These are phyloP conservation scores for Antechinus flavipes DNA, from an alignment of 2,113 vertebrate species.

Conservation along the genomic window DNA sequence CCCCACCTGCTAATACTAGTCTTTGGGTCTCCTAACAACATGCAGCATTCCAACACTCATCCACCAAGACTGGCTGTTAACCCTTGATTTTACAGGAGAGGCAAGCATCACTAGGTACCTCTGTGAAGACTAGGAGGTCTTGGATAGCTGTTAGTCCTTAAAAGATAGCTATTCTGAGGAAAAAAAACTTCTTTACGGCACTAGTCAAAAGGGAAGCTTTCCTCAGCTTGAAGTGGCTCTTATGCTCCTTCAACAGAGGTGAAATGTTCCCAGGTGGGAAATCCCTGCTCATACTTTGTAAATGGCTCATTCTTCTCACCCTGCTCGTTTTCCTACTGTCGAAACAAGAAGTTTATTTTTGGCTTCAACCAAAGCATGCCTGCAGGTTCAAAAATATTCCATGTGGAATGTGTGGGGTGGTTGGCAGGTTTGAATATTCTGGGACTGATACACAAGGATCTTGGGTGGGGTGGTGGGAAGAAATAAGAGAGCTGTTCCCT, in stretches of 20 bases:
- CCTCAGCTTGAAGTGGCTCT: slow-evolving; percentile 19
- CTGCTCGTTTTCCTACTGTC: slow-evolving; percentile 57
- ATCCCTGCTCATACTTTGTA: slow-evolving; percentile 4
- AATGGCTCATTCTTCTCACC: slow-evolving; percentile 4
- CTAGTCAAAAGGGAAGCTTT: rapidly evolving
- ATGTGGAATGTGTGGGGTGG: slow-evolving; percentile 24
- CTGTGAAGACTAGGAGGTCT: background rate
- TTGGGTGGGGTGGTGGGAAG: background rate
- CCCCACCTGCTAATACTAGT: background rate
- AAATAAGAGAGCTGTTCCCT: background rate
- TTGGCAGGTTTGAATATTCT: slow-evolving; percentile 15
- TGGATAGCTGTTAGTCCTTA: background rate
- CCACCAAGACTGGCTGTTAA: background rate
- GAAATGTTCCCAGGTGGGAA: slow-evolving; percentile 18
- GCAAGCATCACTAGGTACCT: background rate
- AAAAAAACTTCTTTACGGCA: background rate
- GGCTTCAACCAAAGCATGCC: slow-evolving; percentile 67
- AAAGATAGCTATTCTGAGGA: background rate
- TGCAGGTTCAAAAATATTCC: slow-evolving; percentile 66
- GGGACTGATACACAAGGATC: background rate
- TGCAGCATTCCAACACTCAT: background rate
- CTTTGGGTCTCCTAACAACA: background rate
- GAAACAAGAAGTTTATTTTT: slow-evolving; percentile 74
- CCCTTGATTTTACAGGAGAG: background rate
- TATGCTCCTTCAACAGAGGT: background rate